Conservation (phyloP, 1,140 invertebrate species). For the Leguminivora glycinivorella region DNA sequence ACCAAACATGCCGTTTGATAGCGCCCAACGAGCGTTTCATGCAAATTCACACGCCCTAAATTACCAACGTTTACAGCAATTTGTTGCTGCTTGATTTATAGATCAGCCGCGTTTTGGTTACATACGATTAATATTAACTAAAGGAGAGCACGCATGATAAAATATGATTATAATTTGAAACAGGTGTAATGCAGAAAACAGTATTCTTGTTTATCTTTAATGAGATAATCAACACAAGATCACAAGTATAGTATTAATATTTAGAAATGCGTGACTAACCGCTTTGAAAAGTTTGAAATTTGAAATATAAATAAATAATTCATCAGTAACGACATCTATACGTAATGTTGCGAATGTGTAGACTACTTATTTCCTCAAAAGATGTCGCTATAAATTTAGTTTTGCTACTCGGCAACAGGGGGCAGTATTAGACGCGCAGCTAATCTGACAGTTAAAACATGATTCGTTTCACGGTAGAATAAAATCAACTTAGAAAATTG, state of each 20-base stretch:
- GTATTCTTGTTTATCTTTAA: background rate
- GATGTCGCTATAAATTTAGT: background rate
- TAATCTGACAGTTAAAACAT: background rate
- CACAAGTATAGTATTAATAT: too few relatives aligned
- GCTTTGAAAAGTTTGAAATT: background rate
- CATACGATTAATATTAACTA: constrained; percentile 4
- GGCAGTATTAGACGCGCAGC: background rate
- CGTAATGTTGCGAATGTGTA: background rate
- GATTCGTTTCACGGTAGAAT: background rate
- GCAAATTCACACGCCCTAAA: constrained; percentile 9
- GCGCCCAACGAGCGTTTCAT: constrained; percentile 1
- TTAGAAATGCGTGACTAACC: background rate
- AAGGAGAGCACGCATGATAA: background rate
- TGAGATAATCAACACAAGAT: too few relatives aligned
- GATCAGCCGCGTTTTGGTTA: background rate
- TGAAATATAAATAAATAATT: background rate
- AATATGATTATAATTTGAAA: background rate
- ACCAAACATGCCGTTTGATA: constrained; percentile 12
- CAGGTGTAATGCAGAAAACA: background rate
- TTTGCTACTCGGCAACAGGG: constrained; percentile 2
- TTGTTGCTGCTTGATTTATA: background rate
- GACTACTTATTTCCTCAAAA: background rate
- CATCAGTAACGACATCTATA: background rate
- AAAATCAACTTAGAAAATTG: background rate
- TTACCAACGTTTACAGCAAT: constrained; percentile 14